Evolutionary conservation across 2,113 vertebrate species (phyloP).

Genomic region (Apus apus): DNA sequence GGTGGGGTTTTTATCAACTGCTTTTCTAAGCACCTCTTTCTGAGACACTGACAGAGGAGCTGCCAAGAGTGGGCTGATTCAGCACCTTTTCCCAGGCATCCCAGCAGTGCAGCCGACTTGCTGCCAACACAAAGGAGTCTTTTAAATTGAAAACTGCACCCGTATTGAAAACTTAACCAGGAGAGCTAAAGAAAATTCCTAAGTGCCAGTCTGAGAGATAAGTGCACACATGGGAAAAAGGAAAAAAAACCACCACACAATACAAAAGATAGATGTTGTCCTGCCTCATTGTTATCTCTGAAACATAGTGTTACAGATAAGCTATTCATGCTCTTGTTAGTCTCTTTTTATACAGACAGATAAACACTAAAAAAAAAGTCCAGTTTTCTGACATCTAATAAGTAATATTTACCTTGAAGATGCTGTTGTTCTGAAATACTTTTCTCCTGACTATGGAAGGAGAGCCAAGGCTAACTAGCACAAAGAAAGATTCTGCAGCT

Average conservation of each 20-base stretch:
- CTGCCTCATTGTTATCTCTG: neutral
- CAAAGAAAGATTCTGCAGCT: neutral
- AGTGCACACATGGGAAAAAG: neutral
- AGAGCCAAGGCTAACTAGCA: neutral
- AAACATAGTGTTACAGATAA: neutral
- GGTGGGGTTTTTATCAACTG: neutral
- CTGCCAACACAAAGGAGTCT: neutral
- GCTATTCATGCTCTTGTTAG: neutral
- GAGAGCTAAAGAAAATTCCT: neutral
- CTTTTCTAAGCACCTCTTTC: neutral
- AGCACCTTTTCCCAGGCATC: neutral
- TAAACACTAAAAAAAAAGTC: neutral
- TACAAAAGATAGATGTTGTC: neutral
- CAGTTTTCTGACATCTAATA: neutral
- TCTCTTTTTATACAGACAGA: neutral
- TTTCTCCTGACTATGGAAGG: neutral
- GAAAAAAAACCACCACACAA: neutral
- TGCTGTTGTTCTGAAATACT: neutral
- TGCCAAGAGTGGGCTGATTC: neutral
- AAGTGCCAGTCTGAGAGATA: neutral
- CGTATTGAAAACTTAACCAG: neutral
- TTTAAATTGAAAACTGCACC: neutral
- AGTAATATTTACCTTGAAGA: neutral
- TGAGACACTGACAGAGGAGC: neutral
- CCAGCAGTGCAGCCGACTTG: neutral